Conservation (phyloP, 2,888 invertebrate genomes). For the Platerodrilus igneus region DNA sequence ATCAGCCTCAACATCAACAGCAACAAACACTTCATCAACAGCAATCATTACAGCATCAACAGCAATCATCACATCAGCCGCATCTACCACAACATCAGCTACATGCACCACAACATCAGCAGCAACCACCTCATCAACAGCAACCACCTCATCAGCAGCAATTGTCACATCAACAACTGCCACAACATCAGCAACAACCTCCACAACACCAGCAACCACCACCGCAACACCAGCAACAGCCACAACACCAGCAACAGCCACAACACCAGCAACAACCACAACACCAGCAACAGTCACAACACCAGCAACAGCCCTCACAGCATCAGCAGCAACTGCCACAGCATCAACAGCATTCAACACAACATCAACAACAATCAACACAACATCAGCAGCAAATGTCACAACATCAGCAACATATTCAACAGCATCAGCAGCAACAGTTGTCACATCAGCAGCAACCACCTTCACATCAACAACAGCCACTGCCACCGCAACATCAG, state of each 20-base stretch:
- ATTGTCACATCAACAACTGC: slow-evolving; percentile 30
- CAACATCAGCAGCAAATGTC: too few species aligned
- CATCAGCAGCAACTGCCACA: slow-evolving; percentile 32
- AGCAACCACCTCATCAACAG: too few species aligned
- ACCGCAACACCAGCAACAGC: slow-evolving; percentile 9
- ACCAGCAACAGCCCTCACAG: slow-evolving; percentile 17
- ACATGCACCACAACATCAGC: slow-evolving; percentile 29
- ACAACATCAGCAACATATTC: too few species aligned
- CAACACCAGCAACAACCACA: too few species aligned
- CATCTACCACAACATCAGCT: slow-evolving; percentile 20
- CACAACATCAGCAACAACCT: slow-evolving; percentile 33
- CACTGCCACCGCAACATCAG: slow-evolving; percentile 46
- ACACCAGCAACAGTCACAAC: too few species aligned
- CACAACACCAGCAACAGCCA: too few species aligned
- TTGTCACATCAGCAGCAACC: slow-evolving; percentile 26
- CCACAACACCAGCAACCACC: slow-evolving; percentile 30
- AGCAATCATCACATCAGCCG: slow-evolving; percentile 12
- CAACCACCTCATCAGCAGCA: too few species aligned
- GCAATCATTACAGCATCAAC: too few species aligned
- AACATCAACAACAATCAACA: too few species aligned
- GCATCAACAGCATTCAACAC: slow-evolving; percentile 32
- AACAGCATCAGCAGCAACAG: slow-evolving; percentile 21
- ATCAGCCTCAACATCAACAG: slow-evolving; percentile 19
- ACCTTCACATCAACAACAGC: slow-evolving; percentile 30
- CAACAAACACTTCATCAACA: slow-evolving; percentile 14